Base-by-base conservation (phyloP, 2,113 vertebrate species). In the Toxotes chatareus region DNA sequence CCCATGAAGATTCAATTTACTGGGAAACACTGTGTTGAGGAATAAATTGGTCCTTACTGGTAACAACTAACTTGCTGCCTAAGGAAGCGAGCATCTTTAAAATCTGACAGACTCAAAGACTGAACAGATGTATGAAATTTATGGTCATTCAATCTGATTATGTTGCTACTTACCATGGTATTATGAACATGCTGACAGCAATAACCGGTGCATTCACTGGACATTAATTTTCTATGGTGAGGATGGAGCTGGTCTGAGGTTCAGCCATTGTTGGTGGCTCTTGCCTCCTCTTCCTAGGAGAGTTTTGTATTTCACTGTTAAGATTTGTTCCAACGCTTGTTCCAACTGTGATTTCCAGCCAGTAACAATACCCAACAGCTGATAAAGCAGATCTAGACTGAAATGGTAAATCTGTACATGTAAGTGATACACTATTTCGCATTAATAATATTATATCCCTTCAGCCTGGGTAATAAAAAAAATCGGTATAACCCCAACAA, bases 341-440 rank as follows among this genome's bases (percentile, higher is more conserved):
- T 27, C 27, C 27, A 27, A 14, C 36, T 9, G 38, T 0, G 2
- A 80, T 40, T 60, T n/a, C 13, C 49, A 13, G 49, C 16, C 3
- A n/a, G 9, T 44, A 79, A 71, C 59, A 56, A 82, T 70, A 46
- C 8, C 31, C 0, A 0, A 36, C 46, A 79, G 46, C 46, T 66
- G 38, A 79, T 63, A 36, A 61, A 61, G 34, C 19, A 23, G 7
- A 49, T 69, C 3, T 12, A 44, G 17, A 32, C 7, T 47, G 31
- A 6, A 78, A 38, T 8, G 19, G 27, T 51, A 68, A 63, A 47
- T 46, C 4, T 77, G 5, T 67, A 17, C 9, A 32, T 7, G 6
- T 59, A 51, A 55, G 14, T 5, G 47, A 63, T 62, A 16, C 51
- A n/a, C 21, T 21, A 23, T 46, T 49, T 13, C 62, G 32, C 36